A percentile compares a stretch with the other conserved stretches of the same genome.
Conservation (phyloP, 1,140 invertebrate genomes). For the Helicoverpa zea region DNA sequence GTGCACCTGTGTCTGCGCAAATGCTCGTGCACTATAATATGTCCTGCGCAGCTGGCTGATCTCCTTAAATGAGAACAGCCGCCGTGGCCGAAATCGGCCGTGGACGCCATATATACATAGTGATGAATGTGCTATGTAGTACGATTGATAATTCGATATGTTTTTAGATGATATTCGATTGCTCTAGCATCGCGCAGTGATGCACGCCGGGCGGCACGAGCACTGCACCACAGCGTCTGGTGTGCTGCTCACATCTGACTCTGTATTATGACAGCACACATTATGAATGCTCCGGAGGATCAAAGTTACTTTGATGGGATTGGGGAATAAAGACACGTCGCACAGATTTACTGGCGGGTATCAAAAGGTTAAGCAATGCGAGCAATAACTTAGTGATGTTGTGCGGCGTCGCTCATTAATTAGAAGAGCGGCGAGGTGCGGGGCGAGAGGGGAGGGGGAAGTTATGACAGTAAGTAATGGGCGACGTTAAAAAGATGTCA, state of each 20-base stretch:
- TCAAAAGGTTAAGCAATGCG: conserved; percentile 14
- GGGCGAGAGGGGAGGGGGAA: not conserved
- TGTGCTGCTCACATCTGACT: not conserved
- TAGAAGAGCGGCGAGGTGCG: conserved; percentile 22
- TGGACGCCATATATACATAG: no score
- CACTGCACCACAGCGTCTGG: not conserved
- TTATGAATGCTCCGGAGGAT: not conserved
- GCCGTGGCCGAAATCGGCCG: no score
- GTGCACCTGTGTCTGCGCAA: no score
- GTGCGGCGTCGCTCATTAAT: conserved; percentile 33
- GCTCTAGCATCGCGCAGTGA: no score
- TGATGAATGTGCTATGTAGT: no score
- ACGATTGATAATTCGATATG: no score
- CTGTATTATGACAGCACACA: not conserved
- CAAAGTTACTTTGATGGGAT: conserved; percentile 26
- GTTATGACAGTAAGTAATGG: conserved; percentile 60
- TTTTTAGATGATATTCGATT: no score
- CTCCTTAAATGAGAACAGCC: no score
- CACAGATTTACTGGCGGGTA: conserved; percentile 41
- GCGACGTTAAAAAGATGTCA: conserved; percentile 56
- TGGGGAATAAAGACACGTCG: conserved; percentile 17
- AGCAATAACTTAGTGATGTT: conserved; percentile 41
- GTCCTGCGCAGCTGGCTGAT: no score
- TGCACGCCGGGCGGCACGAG: no score
- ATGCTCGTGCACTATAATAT: no score